Conservation (phyloP, 1,140 invertebrate species). For the Trachelipus rathkii region DNA sequence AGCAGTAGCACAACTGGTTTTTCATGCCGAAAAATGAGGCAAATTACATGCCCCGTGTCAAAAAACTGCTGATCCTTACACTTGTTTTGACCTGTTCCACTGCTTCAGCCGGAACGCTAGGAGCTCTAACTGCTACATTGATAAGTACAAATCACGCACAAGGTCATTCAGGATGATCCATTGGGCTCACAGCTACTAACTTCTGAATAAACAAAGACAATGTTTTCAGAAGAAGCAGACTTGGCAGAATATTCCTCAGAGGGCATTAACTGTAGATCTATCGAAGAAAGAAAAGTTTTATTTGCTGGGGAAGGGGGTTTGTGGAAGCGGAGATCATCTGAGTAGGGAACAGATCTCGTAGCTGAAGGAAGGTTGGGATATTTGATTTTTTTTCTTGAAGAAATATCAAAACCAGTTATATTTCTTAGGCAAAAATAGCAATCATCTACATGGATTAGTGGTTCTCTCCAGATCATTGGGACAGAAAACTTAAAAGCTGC, state of each 20-base stretch:
- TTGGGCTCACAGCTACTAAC: conserved; percentile 10
- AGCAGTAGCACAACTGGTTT: conserved; percentile 27
- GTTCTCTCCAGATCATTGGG: no score
- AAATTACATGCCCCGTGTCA: not conserved
- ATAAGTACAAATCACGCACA: conserved; percentile 23
- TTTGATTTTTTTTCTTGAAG: no score
- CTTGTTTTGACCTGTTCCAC: not conserved
- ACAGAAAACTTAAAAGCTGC: no score
- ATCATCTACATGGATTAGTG: no score
- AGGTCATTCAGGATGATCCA: not conserved
- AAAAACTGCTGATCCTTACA: not conserved
- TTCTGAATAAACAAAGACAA: conserved; percentile 20
- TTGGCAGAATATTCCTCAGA: conserved; percentile 7
- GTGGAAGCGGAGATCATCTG: no score
- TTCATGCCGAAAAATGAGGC: conserved; percentile 25
- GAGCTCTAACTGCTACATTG: conserved; percentile 17
- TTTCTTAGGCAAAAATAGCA: no score
- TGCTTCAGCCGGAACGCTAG: not conserved
- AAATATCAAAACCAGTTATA: no score
- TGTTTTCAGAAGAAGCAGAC: conserved; percentile 16
- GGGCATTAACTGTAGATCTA: no score
- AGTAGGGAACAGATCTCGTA: no score
- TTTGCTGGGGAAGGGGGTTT: no score
- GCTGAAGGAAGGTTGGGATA: no score
- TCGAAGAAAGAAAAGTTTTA: no score